Evolutionary conservation across 53 echinoderm and acorn worm species (phyloP).

Genomic region (Stichopus horrens): DNA sequence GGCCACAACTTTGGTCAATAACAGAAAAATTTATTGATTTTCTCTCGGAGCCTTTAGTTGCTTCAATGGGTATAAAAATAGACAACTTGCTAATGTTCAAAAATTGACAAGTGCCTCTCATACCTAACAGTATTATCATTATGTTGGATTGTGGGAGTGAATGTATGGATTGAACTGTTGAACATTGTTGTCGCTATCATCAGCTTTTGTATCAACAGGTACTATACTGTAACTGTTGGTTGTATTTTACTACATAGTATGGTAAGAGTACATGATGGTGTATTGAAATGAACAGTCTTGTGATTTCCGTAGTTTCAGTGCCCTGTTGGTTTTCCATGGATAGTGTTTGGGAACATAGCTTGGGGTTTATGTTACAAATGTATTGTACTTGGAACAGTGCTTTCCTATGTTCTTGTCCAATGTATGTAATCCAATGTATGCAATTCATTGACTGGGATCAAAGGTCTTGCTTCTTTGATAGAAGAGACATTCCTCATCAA

Average conservation of each 20-base stretch:
- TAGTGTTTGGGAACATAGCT: not conserved
- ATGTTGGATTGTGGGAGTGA: not conserved
- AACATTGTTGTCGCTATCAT: no score
- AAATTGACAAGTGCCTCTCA: not conserved
- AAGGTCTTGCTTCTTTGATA: not conserved
- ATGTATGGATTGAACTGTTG: no score
- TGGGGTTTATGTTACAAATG: no score
- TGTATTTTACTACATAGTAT: no score
- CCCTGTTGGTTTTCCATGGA: not conserved
- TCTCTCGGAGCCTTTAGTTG: not conserved
- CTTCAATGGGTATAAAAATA: not conserved
- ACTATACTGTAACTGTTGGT: no score
- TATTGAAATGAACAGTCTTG: no score
- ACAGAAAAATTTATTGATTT: not conserved
- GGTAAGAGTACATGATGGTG: no score
- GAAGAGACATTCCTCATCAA: no score
- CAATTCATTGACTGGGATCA: not conserved
- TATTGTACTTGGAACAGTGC: not conserved
- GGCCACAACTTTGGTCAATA: not conserved
- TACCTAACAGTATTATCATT: not conserved
- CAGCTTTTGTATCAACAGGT: no score
- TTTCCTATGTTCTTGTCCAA: not conserved
- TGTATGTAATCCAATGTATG: not conserved
- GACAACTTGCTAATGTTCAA: not conserved
- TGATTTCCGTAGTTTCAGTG: not conserved